phyloP scores from a whole-genome alignment of 2,797 vertebrate species.

The Mormyrus hasselquistii region DNA sequence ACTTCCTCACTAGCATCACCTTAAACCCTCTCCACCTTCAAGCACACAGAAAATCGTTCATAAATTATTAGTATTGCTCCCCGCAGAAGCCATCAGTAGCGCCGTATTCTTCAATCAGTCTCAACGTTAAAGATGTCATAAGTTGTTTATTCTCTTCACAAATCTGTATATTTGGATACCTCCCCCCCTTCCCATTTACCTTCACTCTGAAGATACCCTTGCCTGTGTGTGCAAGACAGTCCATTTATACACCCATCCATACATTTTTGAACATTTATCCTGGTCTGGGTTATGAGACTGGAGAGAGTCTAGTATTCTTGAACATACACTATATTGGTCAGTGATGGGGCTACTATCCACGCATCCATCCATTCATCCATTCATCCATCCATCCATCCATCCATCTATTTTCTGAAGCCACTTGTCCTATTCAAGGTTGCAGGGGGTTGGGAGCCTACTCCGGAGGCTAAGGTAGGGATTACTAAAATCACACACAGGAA shows the following conservation, averaged over 20 bases:
- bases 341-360: background rate
- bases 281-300: background rate
- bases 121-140: background rate
- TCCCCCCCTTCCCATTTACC: background rate
- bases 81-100: background rate
- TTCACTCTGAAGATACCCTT: background rate
- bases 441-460: background rate
- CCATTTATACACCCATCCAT: background rate
- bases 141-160: background rate
- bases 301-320: background rate
- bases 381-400: background rate
- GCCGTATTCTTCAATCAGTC: background rate
- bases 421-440: background rate
- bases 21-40: background rate
- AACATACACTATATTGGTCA: background rate
- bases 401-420: background rate
- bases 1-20: background rate
- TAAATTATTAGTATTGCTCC: background rate
- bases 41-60: background rate
- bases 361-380: no score
- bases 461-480: background rate
- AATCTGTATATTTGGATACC: background rate
- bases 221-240: background rate
- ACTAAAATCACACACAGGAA: background rate
- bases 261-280: background rate